Evolutionary conservation across 2,888 invertebrate species (phyloP).

Genomic region (Ceriagrion tenellum): DNA sequence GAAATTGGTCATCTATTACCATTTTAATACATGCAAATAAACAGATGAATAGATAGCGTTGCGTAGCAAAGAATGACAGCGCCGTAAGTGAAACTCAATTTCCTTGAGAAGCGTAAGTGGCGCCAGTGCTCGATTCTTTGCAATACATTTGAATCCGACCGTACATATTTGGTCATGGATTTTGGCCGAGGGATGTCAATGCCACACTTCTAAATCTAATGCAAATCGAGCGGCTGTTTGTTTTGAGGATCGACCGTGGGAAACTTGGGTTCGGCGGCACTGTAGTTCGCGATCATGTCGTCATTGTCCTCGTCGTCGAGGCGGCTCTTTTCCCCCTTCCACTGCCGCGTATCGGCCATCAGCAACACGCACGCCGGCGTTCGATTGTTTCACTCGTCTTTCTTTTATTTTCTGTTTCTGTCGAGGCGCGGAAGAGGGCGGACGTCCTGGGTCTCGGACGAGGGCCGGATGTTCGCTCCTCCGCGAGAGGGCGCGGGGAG

Average conservation of each 20-base stretch:
- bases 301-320: background rate
- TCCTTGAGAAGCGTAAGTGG: too few relatives aligned
- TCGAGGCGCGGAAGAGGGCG: constrained; percentile 1
- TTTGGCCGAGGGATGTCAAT: too few relatives aligned
- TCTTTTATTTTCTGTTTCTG: background rate
- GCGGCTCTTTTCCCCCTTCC: background rate
- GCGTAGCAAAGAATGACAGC: too few relatives aligned
- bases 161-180: too few relatives aligned
- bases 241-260: background rate
- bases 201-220: too few relatives aligned
- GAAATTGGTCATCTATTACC: too few relatives aligned
- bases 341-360: background rate
- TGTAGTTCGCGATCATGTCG: background rate
- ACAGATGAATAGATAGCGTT: too few relatives aligned
- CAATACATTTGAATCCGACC: too few relatives aligned
- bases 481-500: background rate
- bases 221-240: background rate
- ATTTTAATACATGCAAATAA: too few relatives aligned
- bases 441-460: constrained; percentile 23
- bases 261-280: background rate
- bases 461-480: background rate
- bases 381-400: background rate
- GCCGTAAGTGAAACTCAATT: too few relatives aligned
- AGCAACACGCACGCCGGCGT: background rate
- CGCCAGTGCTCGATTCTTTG: too few relatives aligned